Base-by-base conservation (phyloP, 1,140 invertebrate genomes). In the Zaprionus gabonicus region DNA sequence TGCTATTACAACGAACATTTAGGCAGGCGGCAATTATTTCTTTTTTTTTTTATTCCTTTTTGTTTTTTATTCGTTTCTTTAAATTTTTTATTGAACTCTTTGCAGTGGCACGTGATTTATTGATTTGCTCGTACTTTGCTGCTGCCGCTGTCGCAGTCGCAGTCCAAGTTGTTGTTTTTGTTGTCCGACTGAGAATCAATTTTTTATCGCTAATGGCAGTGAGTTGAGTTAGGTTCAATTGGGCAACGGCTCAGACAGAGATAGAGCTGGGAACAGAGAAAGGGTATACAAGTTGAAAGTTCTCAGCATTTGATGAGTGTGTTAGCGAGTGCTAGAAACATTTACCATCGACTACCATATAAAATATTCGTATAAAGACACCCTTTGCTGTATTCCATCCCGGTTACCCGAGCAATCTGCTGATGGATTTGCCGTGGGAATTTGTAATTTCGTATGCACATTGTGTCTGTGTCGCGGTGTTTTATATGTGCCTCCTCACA, bases 391-490 rank as follows among this genome's bases (percentile, higher is more conserved):
- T 9, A 13, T 41, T 25, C 20, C 20, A 23, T 51, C 6, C 56
- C 15, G 31, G 13, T 55, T 5, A 44, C 1, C 41, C 46, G n/a
- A 15, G 62, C 57, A 56, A 56, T 66, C 66, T 71, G 56, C 78
- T 81, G 77, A 78, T 84, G 84, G 82, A 81, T 84, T 81, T 88
- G 81, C 71, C 84, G 84, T 87, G 84, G 85, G 84, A 88, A 87
- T 88, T 83, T 82, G 68, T 78, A 84, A 88, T 87, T 87, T 84
- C 75, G 85, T 87, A 88, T 87, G 84, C 84, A 88, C 80, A 81
- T 78, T 82, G 83, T 87, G 71, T 71, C 38, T 60, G 72, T 75
- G 59, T 34, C 62, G 53, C 23, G 23, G 23, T 23, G 20, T 53
- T 57, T 38, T 49, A 64, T 55, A 56, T 75, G 62, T 56, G 34